Percentiles rank a stretch among this genome's conserved stretches.
phyloP scores from a whole-genome alignment of 2,888 invertebrate species.

The Pyrrhia umbra region DNA sequence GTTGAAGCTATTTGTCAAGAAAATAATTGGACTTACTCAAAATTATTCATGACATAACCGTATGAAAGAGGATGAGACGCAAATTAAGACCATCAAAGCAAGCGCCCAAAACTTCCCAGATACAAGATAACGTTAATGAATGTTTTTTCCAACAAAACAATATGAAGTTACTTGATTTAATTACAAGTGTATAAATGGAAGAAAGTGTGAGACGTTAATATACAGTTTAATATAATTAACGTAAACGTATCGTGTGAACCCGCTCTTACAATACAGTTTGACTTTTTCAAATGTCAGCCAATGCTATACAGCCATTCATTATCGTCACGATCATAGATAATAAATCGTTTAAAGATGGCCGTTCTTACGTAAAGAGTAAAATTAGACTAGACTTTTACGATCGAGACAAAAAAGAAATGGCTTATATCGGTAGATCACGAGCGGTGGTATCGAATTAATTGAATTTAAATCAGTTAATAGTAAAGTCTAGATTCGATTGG shows the following conservation, averaged over 20 bases:
- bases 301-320: conserved; percentile 20
- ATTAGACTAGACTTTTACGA: background rate
- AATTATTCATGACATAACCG: background rate
- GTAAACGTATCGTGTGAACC: conserved; percentile 58
- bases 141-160: conserved; percentile 48
- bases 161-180: conserved; percentile 54
- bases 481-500: conserved; percentile 31
- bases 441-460: conserved; percentile 18
- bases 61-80: background rate
- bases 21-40: background rate
- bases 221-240: conserved; percentile 59
- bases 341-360: conserved; percentile 14
- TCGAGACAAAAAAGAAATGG: background rate
- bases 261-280: conserved; percentile 28
- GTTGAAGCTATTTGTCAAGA: too few relatives aligned
- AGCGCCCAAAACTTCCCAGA: conserved; percentile 28
- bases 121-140: conserved; percentile 41
- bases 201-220: conserved; percentile 71
- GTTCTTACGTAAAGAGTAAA: background rate
- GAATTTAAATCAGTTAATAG: conserved; percentile 28
- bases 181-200: conserved; percentile 62
- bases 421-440: conserved; percentile 11
- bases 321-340: conserved; percentile 21
- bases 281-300: conserved; percentile 42
- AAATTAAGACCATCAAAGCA: background rate